phyloP scores from a whole-genome alignment of 2,888 invertebrate genomes.

The Lasioglossum marginatum region DNA sequence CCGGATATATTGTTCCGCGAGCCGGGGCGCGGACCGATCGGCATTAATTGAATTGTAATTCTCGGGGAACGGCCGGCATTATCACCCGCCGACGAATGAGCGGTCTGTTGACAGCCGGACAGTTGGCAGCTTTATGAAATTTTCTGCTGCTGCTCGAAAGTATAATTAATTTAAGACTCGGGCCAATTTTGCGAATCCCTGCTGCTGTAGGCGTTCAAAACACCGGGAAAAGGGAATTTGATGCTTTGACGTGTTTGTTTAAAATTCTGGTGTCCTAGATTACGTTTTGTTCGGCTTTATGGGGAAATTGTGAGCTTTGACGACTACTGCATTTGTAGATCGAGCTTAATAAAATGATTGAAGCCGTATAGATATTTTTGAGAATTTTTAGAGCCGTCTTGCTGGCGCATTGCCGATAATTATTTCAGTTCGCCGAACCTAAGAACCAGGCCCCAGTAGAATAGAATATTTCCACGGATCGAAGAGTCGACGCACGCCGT shows the following conservation, averaged over 20 bases:
- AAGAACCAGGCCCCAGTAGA: background rate
- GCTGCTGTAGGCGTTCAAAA: background rate
- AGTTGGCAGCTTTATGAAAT: conserved; percentile 44
- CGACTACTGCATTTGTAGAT: background rate
- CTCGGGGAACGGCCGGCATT: conserved; percentile 20
- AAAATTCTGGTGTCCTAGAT: background rate
- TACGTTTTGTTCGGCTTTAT: background rate
- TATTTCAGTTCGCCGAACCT: background rate
- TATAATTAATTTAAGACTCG: background rate
- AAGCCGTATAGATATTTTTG: background rate
- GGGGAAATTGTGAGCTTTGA: background rate
- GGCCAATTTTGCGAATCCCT: background rate
- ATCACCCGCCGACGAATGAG: conserved; percentile 24
- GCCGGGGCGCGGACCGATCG: background rate
- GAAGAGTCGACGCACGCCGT: background rate
- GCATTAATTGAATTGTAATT: conserved; percentile 62
- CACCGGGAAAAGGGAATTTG: background rate
- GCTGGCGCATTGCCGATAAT: background rate
- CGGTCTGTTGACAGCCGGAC: conserved; percentile 26
- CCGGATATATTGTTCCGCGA: conserved; percentile 27
- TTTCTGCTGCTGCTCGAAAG: conserved; percentile 11
- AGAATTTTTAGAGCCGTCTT: background rate
- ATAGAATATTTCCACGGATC: background rate
- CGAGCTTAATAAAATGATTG: background rate
- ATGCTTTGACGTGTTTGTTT: background rate